Evolutionary conservation across 2,113 vertebrate species (phyloP).

Genomic region (Setophaga coronata): DNA sequence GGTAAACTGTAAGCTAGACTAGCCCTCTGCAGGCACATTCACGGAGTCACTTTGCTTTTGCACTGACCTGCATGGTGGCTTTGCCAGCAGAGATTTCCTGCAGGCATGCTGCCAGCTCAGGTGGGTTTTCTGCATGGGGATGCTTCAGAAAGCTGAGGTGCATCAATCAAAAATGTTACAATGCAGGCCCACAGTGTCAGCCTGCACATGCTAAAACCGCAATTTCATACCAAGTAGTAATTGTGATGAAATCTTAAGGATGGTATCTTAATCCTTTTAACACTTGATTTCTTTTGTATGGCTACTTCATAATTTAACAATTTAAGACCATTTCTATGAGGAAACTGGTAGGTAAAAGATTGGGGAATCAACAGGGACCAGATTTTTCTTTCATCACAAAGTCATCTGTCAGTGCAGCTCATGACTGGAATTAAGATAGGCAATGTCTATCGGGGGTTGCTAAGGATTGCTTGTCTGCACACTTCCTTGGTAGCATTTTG

Average conservation of each 20-base stretch:
- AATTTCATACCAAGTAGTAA: not conserved
- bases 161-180: not conserved
- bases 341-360: not conserved
- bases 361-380: not conserved
- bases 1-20: not conserved
- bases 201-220: fast-evolving
- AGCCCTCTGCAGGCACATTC: not conserved
- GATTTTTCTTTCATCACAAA: not conserved
- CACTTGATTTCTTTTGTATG: not conserved
- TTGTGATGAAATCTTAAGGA: not conserved
- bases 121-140: not conserved
- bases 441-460: not conserved
- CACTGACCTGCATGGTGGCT: not conserved
- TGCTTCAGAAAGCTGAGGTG: not conserved
- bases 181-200: not conserved
- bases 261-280: not conserved
- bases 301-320: not conserved
- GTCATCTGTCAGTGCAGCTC: not conserved
- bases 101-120: not conserved
- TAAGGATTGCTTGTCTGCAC: not conserved
- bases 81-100: not conserved
- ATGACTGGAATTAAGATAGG: not conserved
- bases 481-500: not conserved
- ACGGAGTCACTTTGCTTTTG: not conserved
- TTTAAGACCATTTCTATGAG: not conserved